phyloP scores from a whole-genome alignment of 2,888 invertebrate species.

The Eucriotettix oculatus region DNA sequence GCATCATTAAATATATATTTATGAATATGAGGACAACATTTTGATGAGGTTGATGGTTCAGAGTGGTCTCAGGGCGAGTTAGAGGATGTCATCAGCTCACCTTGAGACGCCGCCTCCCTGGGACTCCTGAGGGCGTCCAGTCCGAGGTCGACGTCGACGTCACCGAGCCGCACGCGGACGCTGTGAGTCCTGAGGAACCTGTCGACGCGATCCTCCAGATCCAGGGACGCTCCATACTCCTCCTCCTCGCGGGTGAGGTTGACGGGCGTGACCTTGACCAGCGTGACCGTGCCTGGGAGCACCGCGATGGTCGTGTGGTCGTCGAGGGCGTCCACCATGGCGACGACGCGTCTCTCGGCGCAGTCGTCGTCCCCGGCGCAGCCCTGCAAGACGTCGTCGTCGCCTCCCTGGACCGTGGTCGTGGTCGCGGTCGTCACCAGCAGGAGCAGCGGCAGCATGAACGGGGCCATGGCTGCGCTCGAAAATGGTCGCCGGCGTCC shows the following conservation, averaged over 20 bases:
- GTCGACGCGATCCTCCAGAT: background rate
- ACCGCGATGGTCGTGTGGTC: background rate
- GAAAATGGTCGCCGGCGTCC: no score
- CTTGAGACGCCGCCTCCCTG: background rate
- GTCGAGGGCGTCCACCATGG: background rate
- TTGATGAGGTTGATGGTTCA: no score
- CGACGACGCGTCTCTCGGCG: background rate
- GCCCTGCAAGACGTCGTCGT: no score
- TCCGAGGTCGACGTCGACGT: background rate
- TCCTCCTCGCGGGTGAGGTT: background rate
- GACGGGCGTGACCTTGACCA: background rate
- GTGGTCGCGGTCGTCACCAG: no score
- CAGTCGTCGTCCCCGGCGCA: background rate
- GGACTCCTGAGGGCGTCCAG: background rate
- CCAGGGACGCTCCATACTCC: background rate
- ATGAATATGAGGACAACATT: no score
- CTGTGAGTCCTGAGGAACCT: background rate
- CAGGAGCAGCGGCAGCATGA: no score
- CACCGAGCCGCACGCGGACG: background rate
- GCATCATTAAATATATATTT: no score
- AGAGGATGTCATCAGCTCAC: no score
- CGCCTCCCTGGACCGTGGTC: no score
- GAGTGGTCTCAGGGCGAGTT: no score
- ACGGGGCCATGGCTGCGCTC: no score
- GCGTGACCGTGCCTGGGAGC: background rate